A percentile compares a stretch with the other conserved stretches of the same genome.
Conservation (phyloP, 2,113 vertebrate species). For the Indri indri region DNA sequence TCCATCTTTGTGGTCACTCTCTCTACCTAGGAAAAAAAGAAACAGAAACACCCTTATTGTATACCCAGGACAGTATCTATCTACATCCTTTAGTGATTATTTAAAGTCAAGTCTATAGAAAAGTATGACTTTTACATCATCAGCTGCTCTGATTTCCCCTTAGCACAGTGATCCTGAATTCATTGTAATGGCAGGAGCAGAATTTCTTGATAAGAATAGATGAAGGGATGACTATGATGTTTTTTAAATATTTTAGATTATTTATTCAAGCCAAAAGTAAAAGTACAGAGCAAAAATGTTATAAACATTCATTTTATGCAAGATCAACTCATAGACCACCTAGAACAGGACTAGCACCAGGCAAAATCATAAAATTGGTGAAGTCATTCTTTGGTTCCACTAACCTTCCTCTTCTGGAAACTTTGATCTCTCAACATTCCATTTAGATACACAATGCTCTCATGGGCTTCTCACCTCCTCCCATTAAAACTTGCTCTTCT, state of each 20-base stretch:
- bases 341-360: not conserved
- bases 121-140: not conserved
- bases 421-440: not conserved
- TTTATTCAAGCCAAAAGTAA: not conserved
- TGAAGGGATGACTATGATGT: not conserved
- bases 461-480: not conserved
- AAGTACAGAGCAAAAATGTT: not conserved
- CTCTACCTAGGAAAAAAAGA: not conserved
- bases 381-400: not conserved
- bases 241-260: constrained; percentile 15
- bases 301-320: not conserved
- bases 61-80: not conserved
- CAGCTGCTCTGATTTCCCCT: not conserved
- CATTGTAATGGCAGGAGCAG: not conserved
- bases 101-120: not conserved
- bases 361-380: not conserved
- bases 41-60: not conserved
- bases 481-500: not conserved
- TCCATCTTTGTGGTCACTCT: not conserved
- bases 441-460: not conserved
- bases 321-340: not conserved
- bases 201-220: not conserved
- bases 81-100: not conserved
- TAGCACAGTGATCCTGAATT: not conserved
- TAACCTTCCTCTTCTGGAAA: not conserved